Conservation (phyloP, 2,113 vertebrate genomes). For the Coptodon rendalli region DNA sequence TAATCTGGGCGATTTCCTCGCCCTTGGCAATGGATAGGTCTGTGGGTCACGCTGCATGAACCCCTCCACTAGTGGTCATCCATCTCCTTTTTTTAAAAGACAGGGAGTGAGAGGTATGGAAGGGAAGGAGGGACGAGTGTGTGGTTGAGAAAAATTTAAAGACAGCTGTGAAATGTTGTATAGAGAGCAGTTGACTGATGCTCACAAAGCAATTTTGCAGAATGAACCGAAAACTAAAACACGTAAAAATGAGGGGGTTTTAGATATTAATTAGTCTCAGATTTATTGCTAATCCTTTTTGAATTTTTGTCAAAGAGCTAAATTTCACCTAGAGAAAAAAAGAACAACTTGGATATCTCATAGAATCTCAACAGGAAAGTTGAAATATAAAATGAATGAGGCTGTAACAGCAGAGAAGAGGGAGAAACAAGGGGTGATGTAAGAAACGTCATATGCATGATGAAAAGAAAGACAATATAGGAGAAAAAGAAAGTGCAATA, state of each 20-base stretch:
- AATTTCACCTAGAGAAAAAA: not conserved
- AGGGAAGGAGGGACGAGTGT: not conserved
- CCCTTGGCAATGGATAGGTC: constrained; percentile 73
- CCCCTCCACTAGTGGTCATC: constrained; percentile 49
- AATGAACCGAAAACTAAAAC: accelerated
- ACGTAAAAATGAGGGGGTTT: accelerated
- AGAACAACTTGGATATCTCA: not conserved
- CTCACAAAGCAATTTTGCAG: not conserved
- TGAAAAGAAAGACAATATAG: not conserved
- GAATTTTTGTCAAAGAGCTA: accelerated
- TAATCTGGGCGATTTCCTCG: constrained; percentile 71
- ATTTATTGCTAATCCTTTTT: not conserved
- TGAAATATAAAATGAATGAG: not conserved
- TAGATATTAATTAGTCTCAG: not conserved
- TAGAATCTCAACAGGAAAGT: not conserved
- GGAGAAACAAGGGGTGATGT: not conserved
- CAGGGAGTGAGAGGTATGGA: not conserved
- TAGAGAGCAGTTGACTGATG: not conserved
- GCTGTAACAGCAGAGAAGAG: not conserved
- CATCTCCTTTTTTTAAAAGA: constrained; percentile 54
- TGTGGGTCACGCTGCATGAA: constrained; percentile 59
- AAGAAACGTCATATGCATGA: not conserved
- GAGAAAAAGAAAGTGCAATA: not conserved
- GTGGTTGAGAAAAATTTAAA: not conserved
- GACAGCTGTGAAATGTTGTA: not conserved